These are phyloP conservation scores for Taenaris catops DNA, from an alignment of 2,888 invertebrate species.

Conservation along the genomic window DNA sequence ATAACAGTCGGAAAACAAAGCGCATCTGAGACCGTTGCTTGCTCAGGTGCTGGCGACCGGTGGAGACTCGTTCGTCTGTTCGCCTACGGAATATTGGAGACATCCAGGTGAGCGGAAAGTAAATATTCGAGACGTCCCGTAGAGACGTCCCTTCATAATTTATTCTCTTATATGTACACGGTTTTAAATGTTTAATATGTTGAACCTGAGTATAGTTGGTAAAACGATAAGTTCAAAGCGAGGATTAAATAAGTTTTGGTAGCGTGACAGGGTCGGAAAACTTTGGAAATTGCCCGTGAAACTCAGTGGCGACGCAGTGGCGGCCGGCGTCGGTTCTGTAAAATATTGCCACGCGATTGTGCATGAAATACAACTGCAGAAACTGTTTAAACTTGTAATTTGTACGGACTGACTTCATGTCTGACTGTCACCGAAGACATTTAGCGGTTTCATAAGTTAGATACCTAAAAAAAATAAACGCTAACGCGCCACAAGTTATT, in stretches of 20 bases:
- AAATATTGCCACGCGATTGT: conserved; percentile 11
- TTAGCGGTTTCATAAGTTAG: too few species aligned
- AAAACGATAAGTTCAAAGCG: conserved; percentile 15
- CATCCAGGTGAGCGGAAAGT: conserved; percentile 18
- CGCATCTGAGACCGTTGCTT: conserved; percentile 52
- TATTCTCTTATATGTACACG: too few species aligned
- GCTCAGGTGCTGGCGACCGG: conserved; percentile 68
- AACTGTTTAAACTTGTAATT: conserved; percentile 2
- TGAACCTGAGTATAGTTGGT: too few species aligned
- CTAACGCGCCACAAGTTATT: too few species aligned
- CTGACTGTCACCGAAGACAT: background rate
- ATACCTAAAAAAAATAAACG: too few species aligned
- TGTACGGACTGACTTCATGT: background rate
- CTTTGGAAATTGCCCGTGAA: conserved; percentile 36
- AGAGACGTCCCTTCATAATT: too few species aligned
- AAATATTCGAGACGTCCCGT: background rate
- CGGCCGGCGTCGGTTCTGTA: conserved; percentile 58
- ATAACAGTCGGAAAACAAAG: conserved; percentile 68
- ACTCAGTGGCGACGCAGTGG: conserved; percentile 58
- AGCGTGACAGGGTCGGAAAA: conserved; percentile 45
- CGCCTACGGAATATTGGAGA: conserved; percentile 14
- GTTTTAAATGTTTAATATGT: too few species aligned
- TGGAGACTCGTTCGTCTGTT: conserved; percentile 34
- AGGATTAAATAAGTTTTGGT: conserved; percentile 31
- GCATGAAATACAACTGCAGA: conserved; percentile 4